Evolutionary conservation across 1,140 invertebrate genomes (phyloP).

Genomic region (Elymnias hypermnestra): DNA sequence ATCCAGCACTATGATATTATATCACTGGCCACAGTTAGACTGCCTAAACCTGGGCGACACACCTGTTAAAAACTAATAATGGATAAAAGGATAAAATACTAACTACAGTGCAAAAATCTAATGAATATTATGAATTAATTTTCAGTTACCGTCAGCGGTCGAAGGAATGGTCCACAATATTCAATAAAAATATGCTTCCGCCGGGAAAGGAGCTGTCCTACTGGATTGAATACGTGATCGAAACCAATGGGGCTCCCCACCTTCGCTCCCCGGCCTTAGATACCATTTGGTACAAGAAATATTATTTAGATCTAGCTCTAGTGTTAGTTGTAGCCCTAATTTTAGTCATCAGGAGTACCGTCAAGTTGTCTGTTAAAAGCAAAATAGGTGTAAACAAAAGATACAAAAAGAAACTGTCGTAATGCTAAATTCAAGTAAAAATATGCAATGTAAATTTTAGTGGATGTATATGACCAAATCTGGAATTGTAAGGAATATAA

Average conservation of each 20-base stretch:
- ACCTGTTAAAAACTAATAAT: too few species aligned
- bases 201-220: slow-evolving; percentile 34
- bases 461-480: too few species aligned
- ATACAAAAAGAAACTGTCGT: background rate
- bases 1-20: too few species aligned
- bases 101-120: too few species aligned
- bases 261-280: slow-evolving; percentile 33
- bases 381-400: too few species aligned
- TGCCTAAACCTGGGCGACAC: too few species aligned
- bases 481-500: too few species aligned
- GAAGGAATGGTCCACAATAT: slow-evolving; percentile 25
- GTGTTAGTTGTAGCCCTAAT: slow-evolving; percentile 18
- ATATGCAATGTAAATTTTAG: too few species aligned
- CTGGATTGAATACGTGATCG: slow-evolving; percentile 41
- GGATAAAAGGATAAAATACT: too few species aligned
- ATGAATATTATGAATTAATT: slow-evolving; percentile 6
- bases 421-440: too few species aligned
- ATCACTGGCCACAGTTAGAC: too few species aligned
- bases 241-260: slow-evolving; percentile 37
- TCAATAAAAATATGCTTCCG: slow-evolving; percentile 31
- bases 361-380: too few species aligned
- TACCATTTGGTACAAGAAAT: slow-evolving; percentile 36
- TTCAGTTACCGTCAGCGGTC: slow-evolving; percentile 29
- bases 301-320: slow-evolving; percentile 33
- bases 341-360: background rate